Percentiles rank a stretch among this genome's conserved stretches.
Evolutionary conservation across 64 coral and sea anemone species (phyloP).

Genomic region (Stylophora pistillata): DNA sequence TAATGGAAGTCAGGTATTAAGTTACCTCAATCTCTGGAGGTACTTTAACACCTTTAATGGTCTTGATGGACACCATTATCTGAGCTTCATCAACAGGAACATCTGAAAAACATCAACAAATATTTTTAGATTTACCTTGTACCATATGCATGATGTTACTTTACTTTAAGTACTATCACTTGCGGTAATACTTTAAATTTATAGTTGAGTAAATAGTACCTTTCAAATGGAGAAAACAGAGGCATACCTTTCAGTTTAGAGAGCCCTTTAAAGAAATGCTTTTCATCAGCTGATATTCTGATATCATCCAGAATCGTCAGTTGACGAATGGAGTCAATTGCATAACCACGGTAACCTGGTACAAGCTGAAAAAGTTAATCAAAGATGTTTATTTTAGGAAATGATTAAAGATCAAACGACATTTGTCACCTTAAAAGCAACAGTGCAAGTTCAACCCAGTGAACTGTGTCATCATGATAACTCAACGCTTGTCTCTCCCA

Average conservation of each 20-base stretch:
- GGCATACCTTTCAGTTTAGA: conserved; percentile 85
- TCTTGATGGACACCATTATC: conserved; percentile 33
- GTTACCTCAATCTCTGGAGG: conserved; percentile 71
- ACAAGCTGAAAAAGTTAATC: conserved; percentile 54
- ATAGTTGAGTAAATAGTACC: not conserved
- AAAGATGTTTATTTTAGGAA: no score
- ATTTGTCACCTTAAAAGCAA: no score
- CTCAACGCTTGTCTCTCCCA: no score
- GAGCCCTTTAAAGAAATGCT: conserved; percentile 92
- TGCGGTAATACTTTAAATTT: not conserved
- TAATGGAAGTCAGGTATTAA: not conserved
- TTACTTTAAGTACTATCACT: not conserved
- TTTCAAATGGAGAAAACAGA: not conserved
- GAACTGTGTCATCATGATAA: no score
- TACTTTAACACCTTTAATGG: conserved; percentile 59
- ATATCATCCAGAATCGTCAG: conserved; percentile 92
- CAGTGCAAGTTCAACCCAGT: no score
- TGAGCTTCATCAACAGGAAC: conserved; percentile 56
- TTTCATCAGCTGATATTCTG: conserved; percentile 95
- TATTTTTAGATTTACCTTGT: not conserved
- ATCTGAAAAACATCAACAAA: conserved; percentile 21
- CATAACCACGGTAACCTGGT: conserved; percentile 88
- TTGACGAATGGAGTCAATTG: conserved; percentile 84
- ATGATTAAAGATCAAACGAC: no score
- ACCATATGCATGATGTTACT: not conserved